Conservation (phyloP, 2,888 invertebrate species). For the Galerucella pusilla region DNA sequence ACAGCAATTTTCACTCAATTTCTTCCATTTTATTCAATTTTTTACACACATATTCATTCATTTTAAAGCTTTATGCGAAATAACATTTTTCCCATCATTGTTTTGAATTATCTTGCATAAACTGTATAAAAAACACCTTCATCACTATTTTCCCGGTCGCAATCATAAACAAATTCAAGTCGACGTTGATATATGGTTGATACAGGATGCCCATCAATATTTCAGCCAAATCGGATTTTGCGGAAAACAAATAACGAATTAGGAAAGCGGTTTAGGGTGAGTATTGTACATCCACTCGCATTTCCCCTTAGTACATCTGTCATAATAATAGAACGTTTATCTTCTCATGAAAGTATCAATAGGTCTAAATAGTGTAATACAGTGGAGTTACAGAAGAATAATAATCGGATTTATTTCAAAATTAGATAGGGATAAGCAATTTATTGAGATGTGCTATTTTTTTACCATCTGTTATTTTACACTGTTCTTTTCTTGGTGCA, state of each 20-base stretch:
- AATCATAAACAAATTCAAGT: constrained; percentile 42
- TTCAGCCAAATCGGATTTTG: constrained; percentile 46
- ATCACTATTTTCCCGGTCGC: background rate
- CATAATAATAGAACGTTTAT: constrained; percentile 50
- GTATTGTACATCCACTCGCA: constrained; percentile 24
- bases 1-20: no score
- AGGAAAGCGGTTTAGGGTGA: constrained; percentile 15
- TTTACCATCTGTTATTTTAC: no score
- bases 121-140: background rate
- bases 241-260: constrained; percentile 45
- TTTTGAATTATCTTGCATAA: no score
- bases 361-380: constrained; percentile 49
- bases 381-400: background rate
- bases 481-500: no score
- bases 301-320: constrained; percentile 37
- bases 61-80: no score
- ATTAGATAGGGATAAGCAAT: background rate
- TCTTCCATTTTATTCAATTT: no score
- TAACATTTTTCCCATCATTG: no score
- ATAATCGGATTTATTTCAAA: background rate
- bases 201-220: constrained; percentile 45
- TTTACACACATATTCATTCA: no score
- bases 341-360: constrained; percentile 50
- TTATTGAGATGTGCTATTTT: background rate
- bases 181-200: constrained; percentile 47